Conservation (phyloP, 30 jellyfish, hydroid and myxozoan genomes). For the Pseudorhiza aurosa region DNA sequence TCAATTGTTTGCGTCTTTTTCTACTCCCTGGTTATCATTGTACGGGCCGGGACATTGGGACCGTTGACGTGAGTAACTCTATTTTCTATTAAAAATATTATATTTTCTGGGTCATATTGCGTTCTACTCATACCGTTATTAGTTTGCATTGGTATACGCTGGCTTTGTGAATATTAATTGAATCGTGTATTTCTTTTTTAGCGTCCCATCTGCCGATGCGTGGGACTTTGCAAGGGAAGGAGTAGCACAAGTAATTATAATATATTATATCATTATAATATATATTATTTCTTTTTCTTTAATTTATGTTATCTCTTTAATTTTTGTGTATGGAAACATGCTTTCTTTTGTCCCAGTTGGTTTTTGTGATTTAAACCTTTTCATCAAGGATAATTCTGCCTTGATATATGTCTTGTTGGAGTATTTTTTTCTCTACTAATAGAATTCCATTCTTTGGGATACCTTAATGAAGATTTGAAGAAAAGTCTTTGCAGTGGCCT, state of each 20-base stretch:
- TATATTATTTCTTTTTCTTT: background rate
- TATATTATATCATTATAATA: background rate
- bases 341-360: too few relatives aligned
- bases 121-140: too few relatives aligned
- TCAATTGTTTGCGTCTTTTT: constrained; percentile 70
- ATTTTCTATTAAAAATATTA: too few relatives aligned
- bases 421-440: too few relatives aligned
- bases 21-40: constrained; percentile 66
- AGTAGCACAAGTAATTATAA: constrained; percentile 61
- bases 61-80: constrained; percentile 47
- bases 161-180: background rate
- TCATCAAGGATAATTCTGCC: too few relatives aligned
- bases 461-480: too few relatives aligned
- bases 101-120: background rate
- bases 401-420: too few relatives aligned
- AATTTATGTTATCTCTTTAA: background rate
- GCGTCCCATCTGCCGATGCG: constrained; percentile 66
- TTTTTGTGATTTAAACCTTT: too few relatives aligned
- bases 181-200: background rate
- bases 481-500: too few relatives aligned
- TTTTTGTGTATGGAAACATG: background rate
- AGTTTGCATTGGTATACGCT: background rate
- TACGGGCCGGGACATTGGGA: constrained; percentile 75
- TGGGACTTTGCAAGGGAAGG: constrained; percentile 75
- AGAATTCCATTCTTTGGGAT: too few relatives aligned